These are phyloP conservation scores for Neotoxoptera formosana DNA, from an alignment of 1,140 invertebrate species.

Conservation along the genomic window DNA sequence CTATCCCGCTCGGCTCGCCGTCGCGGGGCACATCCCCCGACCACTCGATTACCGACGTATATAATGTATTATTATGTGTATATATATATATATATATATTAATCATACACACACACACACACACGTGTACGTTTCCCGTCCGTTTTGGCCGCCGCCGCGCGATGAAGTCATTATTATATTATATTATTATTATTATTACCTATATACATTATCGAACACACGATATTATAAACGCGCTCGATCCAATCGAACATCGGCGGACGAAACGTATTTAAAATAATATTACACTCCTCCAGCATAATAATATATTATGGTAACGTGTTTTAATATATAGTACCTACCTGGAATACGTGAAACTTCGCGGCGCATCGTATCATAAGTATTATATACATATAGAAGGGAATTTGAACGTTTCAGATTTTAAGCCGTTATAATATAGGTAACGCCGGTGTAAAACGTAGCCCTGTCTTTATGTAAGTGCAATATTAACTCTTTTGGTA, in stretches of 20 bases:
- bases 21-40: conserved; percentile 35
- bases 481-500: no score
- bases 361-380: neutral
- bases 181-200: neutral
- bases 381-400: no score
- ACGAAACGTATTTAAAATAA: neutral
- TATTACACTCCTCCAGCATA: neutral
- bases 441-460: no score
- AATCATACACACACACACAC: neutral
- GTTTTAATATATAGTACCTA: neutral
- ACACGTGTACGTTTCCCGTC: neutral
- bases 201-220: neutral
- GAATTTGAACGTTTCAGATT: neutral
- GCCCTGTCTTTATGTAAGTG: no score
- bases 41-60: neutral
- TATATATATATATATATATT: neutral
- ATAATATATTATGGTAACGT: neutral
- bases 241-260: neutral
- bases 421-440: no score
- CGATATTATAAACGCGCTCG: neutral
- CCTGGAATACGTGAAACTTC: neutral
- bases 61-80: neutral
- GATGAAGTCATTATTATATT: neutral
- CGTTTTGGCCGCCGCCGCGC: no score
- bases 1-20: neutral